Evolutionary conservation across 2,888 invertebrate species (phyloP).

Genomic region (Plebejus melissa): DNA sequence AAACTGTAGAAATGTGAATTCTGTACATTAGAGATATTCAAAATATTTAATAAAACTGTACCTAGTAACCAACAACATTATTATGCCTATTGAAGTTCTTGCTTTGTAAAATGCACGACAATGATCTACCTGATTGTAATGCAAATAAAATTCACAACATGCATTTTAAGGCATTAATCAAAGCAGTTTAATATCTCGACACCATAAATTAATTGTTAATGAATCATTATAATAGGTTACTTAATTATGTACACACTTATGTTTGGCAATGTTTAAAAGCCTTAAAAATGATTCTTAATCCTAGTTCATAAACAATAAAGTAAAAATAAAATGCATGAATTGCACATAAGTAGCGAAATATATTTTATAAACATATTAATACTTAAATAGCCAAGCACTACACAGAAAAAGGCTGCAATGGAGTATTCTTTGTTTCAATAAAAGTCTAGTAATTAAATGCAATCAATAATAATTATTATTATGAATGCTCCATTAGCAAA

Average conservation of each 20-base stretch:
- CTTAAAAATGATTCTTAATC: slow-evolving; percentile 42
- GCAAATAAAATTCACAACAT: slow-evolving; percentile 64
- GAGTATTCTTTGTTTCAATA: slow-evolving; percentile 44
- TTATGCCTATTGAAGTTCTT: slow-evolving; percentile 24
- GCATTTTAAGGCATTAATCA: slow-evolving; percentile 47
- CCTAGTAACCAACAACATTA: slow-evolving; percentile 43
- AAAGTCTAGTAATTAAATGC: not conserved
- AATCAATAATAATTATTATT: slow-evolving; percentile 46
- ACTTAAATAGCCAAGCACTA: slow-evolving; percentile 51
- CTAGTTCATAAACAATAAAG: slow-evolving; percentile 31
- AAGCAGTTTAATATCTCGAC: slow-evolving; percentile 42
- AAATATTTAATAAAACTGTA: no score
- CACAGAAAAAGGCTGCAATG: slow-evolving; percentile 58
- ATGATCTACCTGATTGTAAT: slow-evolving; percentile 40
- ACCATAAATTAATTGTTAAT: slow-evolving; percentile 32
- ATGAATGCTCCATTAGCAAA: slow-evolving; percentile 46
- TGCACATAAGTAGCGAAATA: slow-evolving; percentile 30
- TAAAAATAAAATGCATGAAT: slow-evolving; percentile 37
- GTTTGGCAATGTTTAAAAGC: slow-evolving; percentile 42
- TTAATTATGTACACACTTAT: slow-evolving; percentile 27
- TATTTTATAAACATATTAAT: slow-evolving; percentile 30
- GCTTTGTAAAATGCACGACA: slow-evolving; percentile 15
- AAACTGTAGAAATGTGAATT: no score
- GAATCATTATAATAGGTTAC: slow-evolving; percentile 19
- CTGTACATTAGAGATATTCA: no score